Percentiles rank a stretch among this genome's conserved stretches.
Conservation (phyloP, 2,797 vertebrate genomes). For the Eulemur rubriventer region DNA sequence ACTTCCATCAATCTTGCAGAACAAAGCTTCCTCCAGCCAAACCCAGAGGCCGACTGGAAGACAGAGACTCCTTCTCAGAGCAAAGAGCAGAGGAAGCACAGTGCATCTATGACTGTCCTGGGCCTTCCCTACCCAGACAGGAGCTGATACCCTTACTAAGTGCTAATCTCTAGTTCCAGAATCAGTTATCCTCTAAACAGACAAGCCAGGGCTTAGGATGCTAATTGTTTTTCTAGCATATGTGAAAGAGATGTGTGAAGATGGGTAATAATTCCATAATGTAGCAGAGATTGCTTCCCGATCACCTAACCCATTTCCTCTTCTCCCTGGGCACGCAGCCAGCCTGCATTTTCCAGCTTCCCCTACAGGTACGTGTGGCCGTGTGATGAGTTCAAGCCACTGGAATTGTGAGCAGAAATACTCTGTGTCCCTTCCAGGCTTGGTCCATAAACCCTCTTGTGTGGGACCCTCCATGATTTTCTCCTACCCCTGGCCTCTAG, state of each 20-base stretch:
- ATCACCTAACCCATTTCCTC: background rate
- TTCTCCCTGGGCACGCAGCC: background rate
- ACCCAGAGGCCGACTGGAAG: background rate
- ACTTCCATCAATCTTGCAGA: conserved; percentile 53
- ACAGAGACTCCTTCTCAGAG: conserved; percentile 59
- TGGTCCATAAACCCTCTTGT: background rate
- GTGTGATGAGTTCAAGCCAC: background rate
- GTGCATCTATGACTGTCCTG: background rate
- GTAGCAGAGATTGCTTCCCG: background rate
- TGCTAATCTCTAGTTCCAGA: background rate
- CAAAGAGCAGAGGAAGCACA: background rate
- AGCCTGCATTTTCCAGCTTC: background rate
- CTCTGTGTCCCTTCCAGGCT: background rate
- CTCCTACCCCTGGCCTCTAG: background rate
- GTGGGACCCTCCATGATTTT: background rate
- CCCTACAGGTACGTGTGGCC: background rate
- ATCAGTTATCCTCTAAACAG: background rate
- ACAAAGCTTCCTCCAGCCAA: conserved; percentile 26
- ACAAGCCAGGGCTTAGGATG: background rate
- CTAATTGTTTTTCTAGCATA: background rate
- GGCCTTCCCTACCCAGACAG: too few species aligned
- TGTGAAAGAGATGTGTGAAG: background rate
- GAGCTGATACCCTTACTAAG: background rate
- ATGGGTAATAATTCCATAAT: background rate
- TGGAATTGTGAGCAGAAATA: background rate